Base-by-base conservation (phyloP, 2,113 vertebrate species). In the Panthera uncia region DNA sequence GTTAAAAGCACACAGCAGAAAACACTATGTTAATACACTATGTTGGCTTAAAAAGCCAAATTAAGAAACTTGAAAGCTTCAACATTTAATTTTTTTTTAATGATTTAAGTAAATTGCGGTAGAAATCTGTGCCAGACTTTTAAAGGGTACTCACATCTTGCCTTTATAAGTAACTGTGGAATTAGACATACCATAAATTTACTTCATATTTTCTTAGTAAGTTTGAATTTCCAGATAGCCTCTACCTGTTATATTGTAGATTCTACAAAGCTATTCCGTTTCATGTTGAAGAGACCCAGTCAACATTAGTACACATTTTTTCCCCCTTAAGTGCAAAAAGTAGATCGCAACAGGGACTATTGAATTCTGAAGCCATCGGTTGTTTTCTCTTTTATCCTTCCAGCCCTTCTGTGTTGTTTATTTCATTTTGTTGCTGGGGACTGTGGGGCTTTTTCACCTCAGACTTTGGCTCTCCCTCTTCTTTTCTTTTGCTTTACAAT, bases 401-500 rank as follows among this genome's bases (percentile, higher is more conserved):
- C 96, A 97, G 98, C 98, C 96, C 98, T 97, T 86, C 96, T 98
- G 96, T 98, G 98, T 98, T 98, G 98, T 45, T 45, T 45, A 98
- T 98, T 98, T 98, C 97, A 98, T 98, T 98, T 98, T 98, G 97
- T 98, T 98, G 93, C 97, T 98, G 98, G 94, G 94, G 95, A 96
- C 98, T 98, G 98, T 98, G 97, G 97, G 10, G 94, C 18, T 23
- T 98, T 98, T 97, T 98, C 96, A 98, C 96, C 98, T 98, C 96
- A 98, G 97, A 98, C 96, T 96, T 98, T 97, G 94, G 92, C 95
- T 98, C 96, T 98, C 98, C 97, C 98, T 98, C 97, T 97, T 98
- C 97, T 98, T 98, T 98, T 98, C 95, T 98, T 99, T 97, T 36
- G 10, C 98, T 98, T 99, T 97, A 98, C 97, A 98, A 91, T 99